Base-by-base conservation (phyloP, 2,797 vertebrate species). In the Micromesistius poutassou region DNA sequence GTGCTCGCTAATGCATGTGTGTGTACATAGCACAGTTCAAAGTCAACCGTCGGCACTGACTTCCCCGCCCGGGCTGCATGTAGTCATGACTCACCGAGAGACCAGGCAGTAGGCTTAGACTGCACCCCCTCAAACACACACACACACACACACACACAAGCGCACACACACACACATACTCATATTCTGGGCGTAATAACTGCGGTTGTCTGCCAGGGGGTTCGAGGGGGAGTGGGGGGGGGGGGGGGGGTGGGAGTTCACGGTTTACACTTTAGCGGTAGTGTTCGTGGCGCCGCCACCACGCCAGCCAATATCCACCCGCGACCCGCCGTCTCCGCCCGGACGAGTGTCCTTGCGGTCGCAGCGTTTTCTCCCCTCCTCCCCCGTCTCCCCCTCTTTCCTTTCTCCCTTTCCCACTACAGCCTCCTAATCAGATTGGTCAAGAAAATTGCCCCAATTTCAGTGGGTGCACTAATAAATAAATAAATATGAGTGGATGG, bases 381-480 rank as follows among this genome's bases (percentile, higher is more conserved):
- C 73, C 80, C 46, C 73, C 75, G 82, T 78, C 88, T 50, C 77
- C 66, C 74, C 80, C 66, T 72, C 80, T 50, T 73, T 73, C 81
- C 78, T 87, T 75, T 75, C 80, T 77, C 25, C 77, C 74, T 80
- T 55, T 72, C 74, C 82, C 78, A 88, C 25, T 66, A 76, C 62
- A 77, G 76, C 78, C 74, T 85, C 75, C 84, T 89, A 88, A 91
- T 91, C 87, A 91, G 84, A 89, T 80, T 78, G 88, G 87, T 89
- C 81, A 86, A 87, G 75, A 91, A 91, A 91, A 87, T 33, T 74
- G 83, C 87, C 89, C 86, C 89, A 88, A 91, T 91, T 90, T 87
- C 81, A 81, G 78, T 3, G 77, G 77, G 82, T 90, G 90, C 89
- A 91, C 89, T 91, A 91, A 92, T 91, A 92, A 91, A 89, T 87